Evolutionary conservation across 1,140 invertebrate species (phyloP), one percentile per base, ranked within the genome.

Genomic region (Trichoplusia ni): DNA sequence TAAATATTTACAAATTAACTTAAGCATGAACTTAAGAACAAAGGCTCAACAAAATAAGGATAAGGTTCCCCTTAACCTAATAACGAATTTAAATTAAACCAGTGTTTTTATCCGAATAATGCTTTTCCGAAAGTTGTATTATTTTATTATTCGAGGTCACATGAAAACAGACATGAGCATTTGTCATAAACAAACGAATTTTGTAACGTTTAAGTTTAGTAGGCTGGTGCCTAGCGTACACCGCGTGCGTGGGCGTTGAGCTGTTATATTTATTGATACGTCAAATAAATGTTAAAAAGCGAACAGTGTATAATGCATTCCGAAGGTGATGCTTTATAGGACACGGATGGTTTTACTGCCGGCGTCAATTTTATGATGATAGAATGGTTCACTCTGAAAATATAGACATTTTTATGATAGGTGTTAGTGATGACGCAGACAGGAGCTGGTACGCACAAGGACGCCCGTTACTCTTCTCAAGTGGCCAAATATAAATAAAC

Each of bases 351-450:
- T 78, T 83, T 84, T 81, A 79, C 60, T 64, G 58, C 71, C 62
- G 66, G 53, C 67, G 53, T 69, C 68, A 53, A 72, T 79, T 84
- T 84, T 82, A 82, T 65, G 79, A 81, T 82, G 74, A 81, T 80
- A 74, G 75, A 59, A 71, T 74, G 51, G 65, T 73, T 73, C 73
- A 76, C 51, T 71, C 62, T 71, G 68, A 76, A 77, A 73, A 73
- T 82, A 81, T 75, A 72, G 77, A 75, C 68, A 77, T 78, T 80
- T 84, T 82, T 81, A 84, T 75, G 71, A 72, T 63, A 64, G 64
- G 61, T 66, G 69, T 66, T 67, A 63, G 37, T 67, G 33, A 73
- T 70, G 71, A 71, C 67, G 65, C 67, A 71, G 46, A 38, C 51
- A 65, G 40, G 29, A 37, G 49, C n/a, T 65, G 21, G 21, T 40